Evolutionary conservation across 2,797 vertebrate genomes (phyloP), one percentile per base, ranked within the genome.

Genomic region (Gymnocypris eckloni): DNA sequence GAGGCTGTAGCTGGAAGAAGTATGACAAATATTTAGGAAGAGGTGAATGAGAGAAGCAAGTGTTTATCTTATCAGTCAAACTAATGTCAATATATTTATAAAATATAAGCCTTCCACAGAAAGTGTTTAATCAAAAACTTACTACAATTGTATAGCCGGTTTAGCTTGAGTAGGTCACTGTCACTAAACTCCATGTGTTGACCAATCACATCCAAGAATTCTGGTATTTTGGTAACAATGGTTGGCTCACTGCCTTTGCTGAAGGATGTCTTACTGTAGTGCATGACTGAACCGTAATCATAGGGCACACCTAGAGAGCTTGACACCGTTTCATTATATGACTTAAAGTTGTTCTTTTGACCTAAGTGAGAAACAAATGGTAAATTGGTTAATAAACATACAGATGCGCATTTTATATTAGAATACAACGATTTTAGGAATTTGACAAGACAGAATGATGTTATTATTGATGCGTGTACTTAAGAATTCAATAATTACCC

Each of bases 271-370:
- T 97, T 96, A 71, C 96, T 94, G 16, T 98, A 98, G 93, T 98
- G 97, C 97, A 98, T 97, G 54, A 98, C 95, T 0, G 98, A 98
- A 18, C 88, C 92, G 18, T 97, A 98, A 91, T 99, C 98, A 28
- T 98, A 99, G 13, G 97, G 95, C 9, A 97, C 92, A 1, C 96
- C 96, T 37, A 98, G 90, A 12, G 91, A 88, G 12, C 94, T 96
- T 72, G 96, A 95, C 52, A 4, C 82, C 0, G 76, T 87, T 77
- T 98, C 96, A 37, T 94, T 4, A 0, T 96, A 93, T 70, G 78
- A 94, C 6, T 92, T 91, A 79, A 99, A 99, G 92, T 97, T 98
- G 87, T 94, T 86, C 4, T 96, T 91, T 90, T 37, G 94, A 81
- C 95, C 98, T 98, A 87, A 59, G 9, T 64, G 13, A 18, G 2